A percentile compares a stretch with the other conserved stretches of the same genome.
phyloP scores from a whole-genome alignment of 1,140 invertebrate genomes.

The Anadara kagoshimensis region DNA sequence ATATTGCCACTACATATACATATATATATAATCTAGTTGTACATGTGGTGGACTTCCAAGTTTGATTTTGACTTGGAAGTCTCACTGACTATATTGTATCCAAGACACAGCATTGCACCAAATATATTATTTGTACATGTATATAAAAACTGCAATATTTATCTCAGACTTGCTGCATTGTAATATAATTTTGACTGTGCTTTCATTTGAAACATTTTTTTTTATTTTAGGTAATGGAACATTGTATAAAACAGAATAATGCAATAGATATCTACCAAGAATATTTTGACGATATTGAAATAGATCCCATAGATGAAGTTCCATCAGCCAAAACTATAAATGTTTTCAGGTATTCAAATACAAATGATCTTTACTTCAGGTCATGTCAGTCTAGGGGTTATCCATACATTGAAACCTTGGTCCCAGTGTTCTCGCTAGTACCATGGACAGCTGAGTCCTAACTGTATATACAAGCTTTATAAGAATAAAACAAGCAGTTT shows the following conservation, averaged over 20 bases:
- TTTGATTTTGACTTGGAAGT: no score
- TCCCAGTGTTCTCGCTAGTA: no score
- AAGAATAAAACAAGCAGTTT: no score
- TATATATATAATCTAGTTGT: no score
- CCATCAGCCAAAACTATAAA: constrained; percentile 75
- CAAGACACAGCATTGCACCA: not conserved
- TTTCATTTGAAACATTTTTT: constrained; percentile 16
- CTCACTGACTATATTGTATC: not conserved
- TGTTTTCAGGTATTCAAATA: constrained; percentile 73
- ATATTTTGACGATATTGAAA: constrained; percentile 82
- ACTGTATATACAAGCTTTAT: no score
- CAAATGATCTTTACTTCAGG: not conserved
- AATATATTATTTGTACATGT: no score
- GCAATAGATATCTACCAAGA: constrained; percentile 94
- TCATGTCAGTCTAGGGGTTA: not conserved
- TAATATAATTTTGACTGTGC: not conserved
- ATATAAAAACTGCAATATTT: not conserved
- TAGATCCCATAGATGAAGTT: constrained; percentile 70
- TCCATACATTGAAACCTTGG: not conserved
- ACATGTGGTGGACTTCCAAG: no score
- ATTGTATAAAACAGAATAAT: constrained; percentile 93
- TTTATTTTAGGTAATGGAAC: constrained; percentile 85
- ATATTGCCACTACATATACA: no score
- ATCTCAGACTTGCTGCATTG: not conserved
- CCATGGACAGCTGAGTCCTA: no score